A percentile compares a stretch with the other conserved stretches of the same genome.
Evolutionary conservation across 2,888 invertebrate species (phyloP).

Genomic region (Miltochrista miniata): DNA sequence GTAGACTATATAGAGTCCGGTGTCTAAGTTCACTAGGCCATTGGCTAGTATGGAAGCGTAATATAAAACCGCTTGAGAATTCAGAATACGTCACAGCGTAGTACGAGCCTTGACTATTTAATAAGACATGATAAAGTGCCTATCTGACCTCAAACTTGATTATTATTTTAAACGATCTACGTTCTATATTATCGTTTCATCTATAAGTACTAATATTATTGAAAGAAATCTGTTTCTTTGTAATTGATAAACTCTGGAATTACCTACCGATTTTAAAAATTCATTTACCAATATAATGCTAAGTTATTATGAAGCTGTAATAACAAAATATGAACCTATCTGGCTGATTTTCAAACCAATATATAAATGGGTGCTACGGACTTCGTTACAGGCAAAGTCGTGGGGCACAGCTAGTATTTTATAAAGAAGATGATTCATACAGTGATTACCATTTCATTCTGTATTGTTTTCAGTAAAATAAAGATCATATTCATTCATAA

Average conservation of each 20-base stretch:
- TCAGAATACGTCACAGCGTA: conserved; percentile 43
- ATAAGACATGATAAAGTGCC: conserved; percentile 38
- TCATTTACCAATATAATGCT: too few species aligned
- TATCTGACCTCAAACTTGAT: conserved; percentile 49
- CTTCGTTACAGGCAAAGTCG: neutral
- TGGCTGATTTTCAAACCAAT: too few species aligned
- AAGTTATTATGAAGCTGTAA: too few species aligned
- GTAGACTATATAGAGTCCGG: conserved; percentile 10
- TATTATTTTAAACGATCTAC: conserved; percentile 13
- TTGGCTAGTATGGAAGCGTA: conserved; percentile 4
- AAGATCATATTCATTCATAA: neutral
- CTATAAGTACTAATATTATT: too few species aligned
- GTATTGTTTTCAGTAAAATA: neutral
- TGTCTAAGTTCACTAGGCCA: conserved; percentile 22
- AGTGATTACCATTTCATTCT: conserved; percentile 3
- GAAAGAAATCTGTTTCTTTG: too few species aligned
- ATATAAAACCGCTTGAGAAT: conserved; percentile 24
- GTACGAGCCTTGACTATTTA: conserved; percentile 32
- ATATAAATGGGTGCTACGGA: neutral
- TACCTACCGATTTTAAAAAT: too few species aligned
- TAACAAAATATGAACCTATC: too few species aligned
- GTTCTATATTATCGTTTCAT: too few species aligned
- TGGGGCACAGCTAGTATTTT: neutral
- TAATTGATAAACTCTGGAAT: too few species aligned
- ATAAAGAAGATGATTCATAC: conserved; percentile 9